phyloP scores from a whole-genome alignment of 23 tunicate genomes.

The Styela clava region DNA sequence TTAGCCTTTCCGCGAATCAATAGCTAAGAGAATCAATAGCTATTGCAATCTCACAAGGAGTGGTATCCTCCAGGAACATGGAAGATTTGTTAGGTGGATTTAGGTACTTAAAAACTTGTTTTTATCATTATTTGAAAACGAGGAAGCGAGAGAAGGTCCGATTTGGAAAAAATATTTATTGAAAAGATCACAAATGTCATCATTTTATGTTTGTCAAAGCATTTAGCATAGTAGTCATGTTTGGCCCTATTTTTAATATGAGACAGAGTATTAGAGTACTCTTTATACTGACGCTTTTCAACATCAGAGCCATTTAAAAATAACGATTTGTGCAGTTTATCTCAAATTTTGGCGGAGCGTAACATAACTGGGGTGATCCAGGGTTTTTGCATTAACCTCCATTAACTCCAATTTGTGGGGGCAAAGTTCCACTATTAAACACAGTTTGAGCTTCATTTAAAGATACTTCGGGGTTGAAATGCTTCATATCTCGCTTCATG shows the following conservation, averaged over 20 bases:
- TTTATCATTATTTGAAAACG: background rate
- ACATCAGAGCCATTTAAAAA: background rate
- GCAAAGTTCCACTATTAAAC: no score
- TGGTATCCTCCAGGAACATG: background rate
- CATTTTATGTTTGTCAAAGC: background rate
- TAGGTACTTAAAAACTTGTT: no score
- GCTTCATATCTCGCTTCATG: no score
- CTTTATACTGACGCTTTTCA: no score
- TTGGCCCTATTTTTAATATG: background rate
- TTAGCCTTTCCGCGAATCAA: background rate
- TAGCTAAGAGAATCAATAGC: background rate
- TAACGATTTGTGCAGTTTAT: background rate
- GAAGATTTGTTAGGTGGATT: background rate
- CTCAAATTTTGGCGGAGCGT: background rate
- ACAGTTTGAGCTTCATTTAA: no score
- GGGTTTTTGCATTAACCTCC: no score
- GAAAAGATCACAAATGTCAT: background rate
- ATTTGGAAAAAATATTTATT: background rate
- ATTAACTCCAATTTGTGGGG: no score
- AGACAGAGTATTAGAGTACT: background rate
- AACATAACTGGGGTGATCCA: background rate
- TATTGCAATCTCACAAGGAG: background rate
- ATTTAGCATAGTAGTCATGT: background rate
- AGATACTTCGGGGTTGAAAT: no score
- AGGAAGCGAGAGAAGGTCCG: background rate